phyloP scores from a whole-genome alignment of 1,140 invertebrate species.

The Teleopsis dalmanni region DNA sequence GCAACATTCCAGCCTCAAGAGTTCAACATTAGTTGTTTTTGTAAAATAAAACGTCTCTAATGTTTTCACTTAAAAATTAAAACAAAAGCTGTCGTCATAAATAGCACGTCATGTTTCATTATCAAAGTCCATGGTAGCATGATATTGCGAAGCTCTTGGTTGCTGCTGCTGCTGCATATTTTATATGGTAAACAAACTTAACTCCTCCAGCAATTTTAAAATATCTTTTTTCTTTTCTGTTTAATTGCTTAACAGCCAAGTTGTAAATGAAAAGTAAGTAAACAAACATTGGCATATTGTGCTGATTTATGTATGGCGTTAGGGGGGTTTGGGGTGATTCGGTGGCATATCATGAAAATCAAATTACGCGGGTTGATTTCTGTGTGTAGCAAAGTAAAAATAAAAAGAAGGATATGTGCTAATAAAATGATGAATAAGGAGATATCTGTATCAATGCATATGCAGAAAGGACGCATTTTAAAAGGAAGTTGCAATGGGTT shows the following conservation, averaged over 20 bases:
- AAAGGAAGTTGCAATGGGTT: not conserved
- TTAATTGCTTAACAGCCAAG: conserved; percentile 41
- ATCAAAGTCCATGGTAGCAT: conserved; percentile 16
- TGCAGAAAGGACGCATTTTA: too few relatives aligned
- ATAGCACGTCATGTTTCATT: conserved; percentile 43
- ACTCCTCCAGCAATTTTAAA: not conserved
- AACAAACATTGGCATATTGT: conserved; percentile 44
- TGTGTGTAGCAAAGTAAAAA: too few relatives aligned
- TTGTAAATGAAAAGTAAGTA: conserved; percentile 28
- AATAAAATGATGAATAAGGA: too few relatives aligned
- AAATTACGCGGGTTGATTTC: too few relatives aligned
- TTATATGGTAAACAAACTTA: not conserved
- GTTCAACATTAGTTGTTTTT: conserved; percentile 1
- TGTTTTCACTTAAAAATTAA: conserved; percentile 25
- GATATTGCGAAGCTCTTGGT: not conserved
- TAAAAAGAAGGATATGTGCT: too few relatives aligned
- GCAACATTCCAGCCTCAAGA: not conserved
- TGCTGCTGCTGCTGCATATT: not conserved
- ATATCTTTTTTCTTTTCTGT: conserved; percentile 22
- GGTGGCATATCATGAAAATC: not conserved
- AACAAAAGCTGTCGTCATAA: conserved; percentile 41
- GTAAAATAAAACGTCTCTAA: conserved; percentile 1
- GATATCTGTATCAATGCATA: too few relatives aligned
- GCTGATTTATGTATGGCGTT: conserved; percentile 37
- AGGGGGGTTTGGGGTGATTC: too few relatives aligned